A percentile compares a stretch with the other conserved stretches of the same genome.
phyloP scores from a whole-genome alignment of 2,888 invertebrate species.

The Vannuccia rotundouncinata region DNA sequence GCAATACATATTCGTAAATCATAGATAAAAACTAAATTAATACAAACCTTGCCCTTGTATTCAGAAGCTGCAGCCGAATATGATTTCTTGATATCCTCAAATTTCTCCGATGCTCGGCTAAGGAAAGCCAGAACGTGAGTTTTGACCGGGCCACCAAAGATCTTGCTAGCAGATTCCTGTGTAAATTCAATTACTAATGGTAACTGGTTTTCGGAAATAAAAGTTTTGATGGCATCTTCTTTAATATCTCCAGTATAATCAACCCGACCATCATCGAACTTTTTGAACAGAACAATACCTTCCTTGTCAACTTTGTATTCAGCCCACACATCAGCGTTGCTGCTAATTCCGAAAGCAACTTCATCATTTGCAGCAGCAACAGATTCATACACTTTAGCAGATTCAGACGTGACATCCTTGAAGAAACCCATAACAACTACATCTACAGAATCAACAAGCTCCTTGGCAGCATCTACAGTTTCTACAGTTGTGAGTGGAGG shows the following conservation, averaged over 20 bases:
- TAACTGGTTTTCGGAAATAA: conserved; percentile 74
- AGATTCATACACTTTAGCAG: conserved; percentile 74
- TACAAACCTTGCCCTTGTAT: conserved; percentile 75
- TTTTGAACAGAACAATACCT: conserved; percentile 79
- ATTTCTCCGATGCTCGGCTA: conserved; percentile 68
- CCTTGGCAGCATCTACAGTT: conserved; percentile 69
- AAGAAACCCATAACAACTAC: conserved; percentile 67
- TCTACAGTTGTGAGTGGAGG: conserved; percentile 77
- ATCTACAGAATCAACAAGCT: conserved; percentile 70
- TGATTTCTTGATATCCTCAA: conserved; percentile 64
- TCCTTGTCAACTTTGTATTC: conserved; percentile 75
- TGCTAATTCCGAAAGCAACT: conserved; percentile 77
- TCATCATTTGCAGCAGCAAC: conserved; percentile 74
- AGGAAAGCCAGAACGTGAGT: conserved; percentile 90
- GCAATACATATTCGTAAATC: too few species aligned
- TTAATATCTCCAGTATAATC: conserved; percentile 58
- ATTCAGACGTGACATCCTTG: conserved; percentile 68
- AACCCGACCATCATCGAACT: conserved; percentile 59
- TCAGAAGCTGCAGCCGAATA: conserved; percentile 76
- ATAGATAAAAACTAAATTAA: too few species aligned
- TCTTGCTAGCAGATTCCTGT: conserved; percentile 91
- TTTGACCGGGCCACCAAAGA: conserved; percentile 95
- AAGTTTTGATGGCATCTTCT: conserved; percentile 68
- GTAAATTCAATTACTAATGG: conserved; percentile 90
- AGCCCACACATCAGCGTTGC: conserved; percentile 68